Conservation (phyloP, 2,888 invertebrate genomes). For the Hipparchia semele region DNA sequence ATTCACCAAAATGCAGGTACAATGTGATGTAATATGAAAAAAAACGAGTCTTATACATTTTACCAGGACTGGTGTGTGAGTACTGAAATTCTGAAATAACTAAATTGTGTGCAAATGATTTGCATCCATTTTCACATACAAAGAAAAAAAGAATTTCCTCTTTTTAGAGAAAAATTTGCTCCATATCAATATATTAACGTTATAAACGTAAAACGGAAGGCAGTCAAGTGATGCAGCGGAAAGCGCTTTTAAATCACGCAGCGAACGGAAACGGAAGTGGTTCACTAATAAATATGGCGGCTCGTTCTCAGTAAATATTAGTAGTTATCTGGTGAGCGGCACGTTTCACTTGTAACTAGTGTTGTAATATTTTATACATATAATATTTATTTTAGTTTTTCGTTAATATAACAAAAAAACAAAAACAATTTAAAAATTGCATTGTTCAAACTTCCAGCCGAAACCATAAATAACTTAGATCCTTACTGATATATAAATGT, state of each 20-base stretch:
- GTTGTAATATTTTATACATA: neutral
- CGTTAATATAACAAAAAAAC: neutral
- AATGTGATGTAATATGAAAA: too few species aligned
- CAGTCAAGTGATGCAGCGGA: slow-evolving; percentile 61
- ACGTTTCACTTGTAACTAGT: slow-evolving; percentile 19
- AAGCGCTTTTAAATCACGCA: slow-evolving; percentile 66
- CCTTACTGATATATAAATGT: too few species aligned
- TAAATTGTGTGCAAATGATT: neutral
- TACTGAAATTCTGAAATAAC: neutral
- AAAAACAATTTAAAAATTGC: too few species aligned
- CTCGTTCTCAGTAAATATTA: slow-evolving; percentile 34
- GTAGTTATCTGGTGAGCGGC: slow-evolving; percentile 20
- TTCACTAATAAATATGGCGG: slow-evolving; percentile 69
- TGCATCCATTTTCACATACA: neutral
- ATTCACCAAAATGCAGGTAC: too few species aligned
- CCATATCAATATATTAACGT: slow-evolving; percentile 41
- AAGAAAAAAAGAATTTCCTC: slow-evolving; percentile 5
- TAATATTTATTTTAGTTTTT: neutral
- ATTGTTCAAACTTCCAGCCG: too few species aligned
- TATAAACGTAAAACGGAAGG: slow-evolving; percentile 53
- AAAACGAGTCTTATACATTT: too few species aligned
- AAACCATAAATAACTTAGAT: too few species aligned
- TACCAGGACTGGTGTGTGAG: too few species aligned
- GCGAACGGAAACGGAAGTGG: slow-evolving; percentile 58
- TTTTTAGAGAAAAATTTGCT: slow-evolving; percentile 3